Evolutionary conservation across 1,140 invertebrate genomes (phyloP).

Genomic region (Lordiphosa mommai): DNA sequence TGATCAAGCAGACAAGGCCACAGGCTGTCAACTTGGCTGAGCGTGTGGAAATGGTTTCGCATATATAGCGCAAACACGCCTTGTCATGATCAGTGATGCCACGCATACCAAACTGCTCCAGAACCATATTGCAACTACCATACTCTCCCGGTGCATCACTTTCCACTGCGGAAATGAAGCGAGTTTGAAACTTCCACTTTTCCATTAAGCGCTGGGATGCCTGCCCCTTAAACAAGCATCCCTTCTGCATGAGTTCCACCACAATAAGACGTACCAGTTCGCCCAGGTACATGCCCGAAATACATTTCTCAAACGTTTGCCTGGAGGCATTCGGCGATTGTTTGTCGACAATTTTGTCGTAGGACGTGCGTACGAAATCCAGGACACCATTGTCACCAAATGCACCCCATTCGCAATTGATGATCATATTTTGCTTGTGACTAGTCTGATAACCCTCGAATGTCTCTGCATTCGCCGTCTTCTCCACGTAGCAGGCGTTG

Average conservation of each 20-base stretch:
- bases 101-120: conserved; percentile 89
- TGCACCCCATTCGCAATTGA: conserved; percentile 98
- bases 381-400: conserved; percentile 92
- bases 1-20: conserved; percentile 89
- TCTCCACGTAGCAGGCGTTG: conserved; percentile 98
- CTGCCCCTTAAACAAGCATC: conserved; percentile 10
- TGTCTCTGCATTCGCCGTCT: conserved; percentile 80
- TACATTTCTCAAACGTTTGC: conserved; percentile 95
- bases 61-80: conserved; percentile 92
- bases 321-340: conserved; percentile 88
- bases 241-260: conserved; percentile 67
- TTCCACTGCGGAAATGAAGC: conserved; percentile 98
- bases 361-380: conserved; percentile 87
- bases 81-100: conserved; percentile 91
- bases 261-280: conserved; percentile 84
- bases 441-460: conserved; percentile 82
- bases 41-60: conserved; percentile 92
- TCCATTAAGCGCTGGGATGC: conserved; percentile 12
- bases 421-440: conserved; percentile 85
- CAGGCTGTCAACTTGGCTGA: conserved; percentile 96
- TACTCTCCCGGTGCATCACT: conserved; percentile 89
- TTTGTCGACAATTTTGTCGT: conserved; percentile 91
- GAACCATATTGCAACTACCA: conserved; percentile 89
- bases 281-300: conserved; percentile 95
- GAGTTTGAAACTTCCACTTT: conserved; percentile 85